Conservation (phyloP, 2,797 vertebrate genomes). For the Ctenosaura bakeri region DNA sequence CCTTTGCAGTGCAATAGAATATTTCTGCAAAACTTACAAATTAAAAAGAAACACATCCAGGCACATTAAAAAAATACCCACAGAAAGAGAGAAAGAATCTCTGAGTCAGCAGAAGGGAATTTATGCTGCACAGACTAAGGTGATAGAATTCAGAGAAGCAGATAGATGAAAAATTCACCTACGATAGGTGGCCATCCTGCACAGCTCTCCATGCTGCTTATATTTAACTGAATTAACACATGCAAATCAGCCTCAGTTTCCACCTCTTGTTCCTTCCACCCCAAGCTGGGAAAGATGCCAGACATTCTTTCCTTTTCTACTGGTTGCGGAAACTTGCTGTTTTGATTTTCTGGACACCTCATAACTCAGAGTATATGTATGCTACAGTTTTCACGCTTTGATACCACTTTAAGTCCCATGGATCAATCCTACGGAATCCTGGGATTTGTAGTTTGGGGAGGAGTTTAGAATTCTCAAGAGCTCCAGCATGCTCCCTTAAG, state of each 20-base stretch:
- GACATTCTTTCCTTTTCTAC: not conserved
- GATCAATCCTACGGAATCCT: too few species aligned
- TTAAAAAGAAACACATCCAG: not conserved
- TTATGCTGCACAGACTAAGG: not conserved
- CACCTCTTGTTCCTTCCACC: not conserved
- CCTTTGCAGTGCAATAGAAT: not conserved
- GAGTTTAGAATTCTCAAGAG: too few species aligned
- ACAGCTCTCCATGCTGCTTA: not conserved
- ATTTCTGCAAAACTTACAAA: conserved; percentile 22
- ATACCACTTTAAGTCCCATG: too few species aligned
- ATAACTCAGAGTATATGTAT: too few species aligned
- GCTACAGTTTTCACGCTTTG: too few species aligned
- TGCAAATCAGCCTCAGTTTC: not conserved
- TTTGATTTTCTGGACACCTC: too few species aligned
- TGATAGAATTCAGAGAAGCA: not conserved
- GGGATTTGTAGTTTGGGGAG: too few species aligned
- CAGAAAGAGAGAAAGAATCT: too few species aligned
- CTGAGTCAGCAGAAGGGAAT: not conserved
- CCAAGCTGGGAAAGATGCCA: not conserved
- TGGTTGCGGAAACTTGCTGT: too few species aligned
- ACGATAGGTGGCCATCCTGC: not conserved
- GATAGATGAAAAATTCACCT: not conserved
- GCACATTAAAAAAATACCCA: not conserved
- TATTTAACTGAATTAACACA: conserved; percentile 2
- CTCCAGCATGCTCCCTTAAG: too few species aligned